Base-by-base conservation (phyloP, 2,113 vertebrate genomes). In the Gallinago undulata region DNA sequence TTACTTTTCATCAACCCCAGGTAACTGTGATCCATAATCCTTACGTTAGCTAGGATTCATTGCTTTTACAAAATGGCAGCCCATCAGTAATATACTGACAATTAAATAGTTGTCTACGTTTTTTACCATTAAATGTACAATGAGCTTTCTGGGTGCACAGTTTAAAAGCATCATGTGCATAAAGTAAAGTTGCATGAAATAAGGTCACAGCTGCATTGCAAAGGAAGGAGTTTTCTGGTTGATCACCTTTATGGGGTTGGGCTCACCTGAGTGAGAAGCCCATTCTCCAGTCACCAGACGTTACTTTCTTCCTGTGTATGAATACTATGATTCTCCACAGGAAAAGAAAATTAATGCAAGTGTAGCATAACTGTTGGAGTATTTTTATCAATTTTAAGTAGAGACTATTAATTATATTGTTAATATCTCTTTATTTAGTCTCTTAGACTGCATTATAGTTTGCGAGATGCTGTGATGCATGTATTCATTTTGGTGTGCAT, bases 321-420 rank as follows among this genome's bases (percentile, higher is more conserved):
- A 77, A 19, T 39, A 39, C 55, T 51, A 5, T 24, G 15, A 91
- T 88, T 94, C 62, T 90, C 84, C 56, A 50, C 35, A 68, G 30
- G 45, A 73, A 91, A 91, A 88, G 57, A 94, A 96, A 93, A 87
- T n/a, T 27, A 43, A 27, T 59, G 1, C 72, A 91, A 80, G 43
- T 63, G 53, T 78, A 84, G 56, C 64, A 28, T 96, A 91, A 95
- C 87, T 70, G 33, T 79, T 89, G 57, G 15, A 41, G 30, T 93
- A 69, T 91, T 97, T 87, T 89, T 93, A 82, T 95, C 67, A 84
- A 33, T 95, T 84, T 95, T 64, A 87, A 88, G 48, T 43, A 78
- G 53, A 62, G 83, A 55, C 51, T n/a, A 47, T 41, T 56, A 15
- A 45, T 89, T 85, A 55, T 28, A 55, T 55, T 53, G 27, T 28